Conservation (phyloP, 2,113 vertebrate genomes). For the Embiotoca jacksoni region DNA sequence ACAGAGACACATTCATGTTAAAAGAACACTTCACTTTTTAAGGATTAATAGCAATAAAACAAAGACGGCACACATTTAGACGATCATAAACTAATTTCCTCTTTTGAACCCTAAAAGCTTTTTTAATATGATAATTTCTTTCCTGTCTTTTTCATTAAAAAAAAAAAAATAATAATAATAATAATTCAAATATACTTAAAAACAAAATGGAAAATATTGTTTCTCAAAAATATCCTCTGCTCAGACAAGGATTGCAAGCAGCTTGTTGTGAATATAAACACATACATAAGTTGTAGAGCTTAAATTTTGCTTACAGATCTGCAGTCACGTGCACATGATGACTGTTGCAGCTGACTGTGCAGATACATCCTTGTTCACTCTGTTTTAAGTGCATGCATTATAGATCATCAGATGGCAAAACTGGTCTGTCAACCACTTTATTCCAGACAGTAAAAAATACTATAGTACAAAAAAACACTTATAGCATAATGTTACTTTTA, state of each 20-base stretch:
- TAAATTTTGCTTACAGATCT: background rate
- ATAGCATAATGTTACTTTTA: too few relatives aligned
- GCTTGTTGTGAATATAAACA: background rate
- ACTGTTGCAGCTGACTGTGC: background rate
- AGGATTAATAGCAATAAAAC: constrained; percentile 22
- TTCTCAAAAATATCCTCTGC: constrained; percentile 23
- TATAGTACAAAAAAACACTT: too few relatives aligned
- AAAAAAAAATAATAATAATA: too few relatives aligned
- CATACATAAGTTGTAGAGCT: background rate
- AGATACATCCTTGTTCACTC: too few relatives aligned
- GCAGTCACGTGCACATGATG: too few relatives aligned
- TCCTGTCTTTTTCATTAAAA: background rate
- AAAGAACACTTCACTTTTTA: constrained; percentile 6
- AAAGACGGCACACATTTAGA: background rate
- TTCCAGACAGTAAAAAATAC: too few relatives aligned
- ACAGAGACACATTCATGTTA: background rate
- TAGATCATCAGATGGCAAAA: too few relatives aligned
- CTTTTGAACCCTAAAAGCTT: constrained; percentile 15
- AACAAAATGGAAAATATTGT: background rate
- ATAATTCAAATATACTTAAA: too few relatives aligned
- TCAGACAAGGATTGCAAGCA: constrained; percentile 23
- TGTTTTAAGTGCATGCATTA: too few relatives aligned
- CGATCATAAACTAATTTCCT: background rate
- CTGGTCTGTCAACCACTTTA: too few relatives aligned
- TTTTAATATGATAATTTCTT: background rate